Percentiles rank a stretch among this genome's conserved stretches.
phyloP scores from a whole-genome alignment of 2,888 invertebrate genomes.

The Sinohyriopsis cumingii region DNA sequence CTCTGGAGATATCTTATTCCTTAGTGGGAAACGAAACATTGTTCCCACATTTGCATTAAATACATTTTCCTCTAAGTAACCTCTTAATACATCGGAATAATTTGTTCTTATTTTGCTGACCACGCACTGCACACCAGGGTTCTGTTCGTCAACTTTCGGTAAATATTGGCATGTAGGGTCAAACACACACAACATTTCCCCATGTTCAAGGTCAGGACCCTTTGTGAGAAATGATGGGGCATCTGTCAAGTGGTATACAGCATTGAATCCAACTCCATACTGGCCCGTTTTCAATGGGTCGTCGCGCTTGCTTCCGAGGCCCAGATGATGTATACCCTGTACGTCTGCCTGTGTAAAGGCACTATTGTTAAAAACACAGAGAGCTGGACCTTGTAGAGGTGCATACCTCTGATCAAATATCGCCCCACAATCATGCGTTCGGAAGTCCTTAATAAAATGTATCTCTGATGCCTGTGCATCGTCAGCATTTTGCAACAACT shows the following conservation, averaged over 20 bases:
- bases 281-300: slow-evolving; percentile 57
- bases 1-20: slow-evolving; percentile 52
- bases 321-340: slow-evolving; percentile 53
- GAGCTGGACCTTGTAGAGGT: slow-evolving; percentile 53
- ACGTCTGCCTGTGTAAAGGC: slow-evolving; percentile 49
- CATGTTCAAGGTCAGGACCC: slow-evolving; percentile 30
- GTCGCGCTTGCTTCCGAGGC: slow-evolving; percentile 52
- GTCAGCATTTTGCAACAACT: slow-evolving; percentile 62
- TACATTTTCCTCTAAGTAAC: slow-evolving; percentile 30
- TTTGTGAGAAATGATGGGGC: slow-evolving; percentile 52
- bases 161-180: slow-evolving; percentile 63
- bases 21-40: slow-evolving; percentile 40
- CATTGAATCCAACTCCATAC: slow-evolving; percentile 63
- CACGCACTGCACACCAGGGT: slow-evolving; percentile 31
- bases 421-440: slow-evolving; percentile 21
- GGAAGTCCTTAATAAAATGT: slow-evolving; percentile 54
- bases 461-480: slow-evolving; percentile 60
- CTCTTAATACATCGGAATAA: slow-evolving; percentile 29
- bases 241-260: slow-evolving; percentile 62
- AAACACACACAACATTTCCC: slow-evolving; percentile 58
- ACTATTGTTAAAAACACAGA: slow-evolving; percentile 56
- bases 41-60: slow-evolving; percentile 22
- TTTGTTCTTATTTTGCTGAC: slow-evolving; percentile 17
- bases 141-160: slow-evolving; percentile 27
- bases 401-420: slow-evolving; percentile 44